Evolutionary conservation across 2,113 vertebrate genomes (phyloP).

Genomic region (Cyphomyrus discorhynchus): DNA sequence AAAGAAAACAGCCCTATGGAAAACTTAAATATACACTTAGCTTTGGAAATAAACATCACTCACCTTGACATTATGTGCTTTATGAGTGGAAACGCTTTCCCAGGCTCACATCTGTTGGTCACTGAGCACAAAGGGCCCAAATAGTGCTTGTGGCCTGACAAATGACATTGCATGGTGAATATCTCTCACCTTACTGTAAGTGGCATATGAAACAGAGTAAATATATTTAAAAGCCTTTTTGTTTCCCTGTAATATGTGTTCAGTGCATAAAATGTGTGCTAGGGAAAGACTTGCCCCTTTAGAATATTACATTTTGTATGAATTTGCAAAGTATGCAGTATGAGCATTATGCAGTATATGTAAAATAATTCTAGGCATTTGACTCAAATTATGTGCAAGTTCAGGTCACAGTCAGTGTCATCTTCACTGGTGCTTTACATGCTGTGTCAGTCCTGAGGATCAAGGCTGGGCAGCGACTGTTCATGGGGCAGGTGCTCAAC

Average conservation of each 20-base stretch:
- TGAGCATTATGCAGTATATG: background rate
- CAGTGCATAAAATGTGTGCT: background rate
- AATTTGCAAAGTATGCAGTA: background rate
- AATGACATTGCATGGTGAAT: background rate
- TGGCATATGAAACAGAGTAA: background rate
- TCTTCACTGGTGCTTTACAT: background rate
- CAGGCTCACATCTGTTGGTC: background rate
- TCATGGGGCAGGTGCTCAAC: background rate
- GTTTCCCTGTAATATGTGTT: background rate
- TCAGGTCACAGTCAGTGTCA: background rate
- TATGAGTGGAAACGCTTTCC: background rate
- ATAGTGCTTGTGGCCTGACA: background rate
- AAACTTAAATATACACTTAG: conserved; percentile 8
- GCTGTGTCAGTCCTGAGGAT: background rate
- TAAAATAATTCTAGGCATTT: background rate
- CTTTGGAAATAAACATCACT: background rate
- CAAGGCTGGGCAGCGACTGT: background rate
- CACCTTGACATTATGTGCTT: background rate
- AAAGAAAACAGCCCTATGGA: background rate
- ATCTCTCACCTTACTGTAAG: background rate
- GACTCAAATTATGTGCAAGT: background rate
- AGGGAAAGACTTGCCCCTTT: background rate
- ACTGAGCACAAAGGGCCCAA: background rate
- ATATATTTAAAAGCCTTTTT: background rate
- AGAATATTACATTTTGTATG: background rate